These are phyloP conservation scores for Sesia apiformis DNA, from an alignment of 2,888 invertebrate genomes.

Conservation along the genomic window DNA sequence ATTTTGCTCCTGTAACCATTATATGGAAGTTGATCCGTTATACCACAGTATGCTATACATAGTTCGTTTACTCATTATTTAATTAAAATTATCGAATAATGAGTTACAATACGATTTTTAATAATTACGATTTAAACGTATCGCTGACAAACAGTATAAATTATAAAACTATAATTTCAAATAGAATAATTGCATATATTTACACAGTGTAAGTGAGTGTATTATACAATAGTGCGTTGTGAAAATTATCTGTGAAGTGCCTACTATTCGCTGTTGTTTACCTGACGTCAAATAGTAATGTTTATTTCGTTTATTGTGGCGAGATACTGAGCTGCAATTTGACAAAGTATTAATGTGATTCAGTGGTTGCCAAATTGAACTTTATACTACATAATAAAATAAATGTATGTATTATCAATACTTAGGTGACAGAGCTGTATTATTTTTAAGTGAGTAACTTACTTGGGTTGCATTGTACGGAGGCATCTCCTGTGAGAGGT, in stretches of 20 bases:
- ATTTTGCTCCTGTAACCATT: too few species aligned
- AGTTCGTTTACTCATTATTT: too few species aligned
- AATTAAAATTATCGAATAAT: too few species aligned
- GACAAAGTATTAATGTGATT: not conserved
- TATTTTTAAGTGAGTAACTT: slow-evolving; percentile 28
- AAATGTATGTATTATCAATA: too few species aligned
- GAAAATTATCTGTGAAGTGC: not conserved
- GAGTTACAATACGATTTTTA: too few species aligned
- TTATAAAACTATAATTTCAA: not conserved
- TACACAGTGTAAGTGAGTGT: not conserved
- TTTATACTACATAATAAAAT: too few species aligned
- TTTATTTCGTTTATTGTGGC: not conserved
- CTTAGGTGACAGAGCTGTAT: too few species aligned
- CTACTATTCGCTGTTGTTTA: not conserved
- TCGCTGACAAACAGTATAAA: not conserved
- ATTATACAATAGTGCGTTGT: not conserved
- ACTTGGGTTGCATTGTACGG: slow-evolving; percentile 88
- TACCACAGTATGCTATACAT: too few species aligned
- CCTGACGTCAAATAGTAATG: not conserved
- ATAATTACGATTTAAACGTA: not conserved
- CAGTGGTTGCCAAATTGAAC: too few species aligned
- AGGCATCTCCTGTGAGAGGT: slow-evolving; percentile 89
- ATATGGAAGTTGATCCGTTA: too few species aligned
- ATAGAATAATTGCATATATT: not conserved
- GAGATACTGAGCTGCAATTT: not conserved